A percentile compares a stretch with the other conserved stretches of the same genome.
Evolutionary conservation across 1,140 invertebrate genomes (phyloP).

Genomic region (Polypedilum pembai): DNA sequence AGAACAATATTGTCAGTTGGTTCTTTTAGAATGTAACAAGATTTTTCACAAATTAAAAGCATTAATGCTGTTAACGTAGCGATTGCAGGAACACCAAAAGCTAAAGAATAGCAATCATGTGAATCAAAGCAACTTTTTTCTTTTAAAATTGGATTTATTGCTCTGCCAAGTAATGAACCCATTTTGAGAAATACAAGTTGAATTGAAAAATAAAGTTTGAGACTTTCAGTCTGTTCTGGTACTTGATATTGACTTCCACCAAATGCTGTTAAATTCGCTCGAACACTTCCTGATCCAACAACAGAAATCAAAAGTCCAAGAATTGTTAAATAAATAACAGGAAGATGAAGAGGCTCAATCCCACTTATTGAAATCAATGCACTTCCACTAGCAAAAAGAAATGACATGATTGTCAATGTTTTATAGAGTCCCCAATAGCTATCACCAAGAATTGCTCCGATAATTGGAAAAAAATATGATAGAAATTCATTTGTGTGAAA

Average conservation of each 20-base stretch:
- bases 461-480: not conserved
- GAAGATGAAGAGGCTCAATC: constrained; percentile 1
- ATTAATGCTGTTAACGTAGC: constrained; percentile 50
- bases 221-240: not conserved
- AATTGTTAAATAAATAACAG: not conserved
- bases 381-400: not conserved
- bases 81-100: constrained; percentile 56
- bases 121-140: constrained; percentile 51
- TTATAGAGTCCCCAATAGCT: not conserved
- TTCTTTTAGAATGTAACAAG: constrained; percentile 47
- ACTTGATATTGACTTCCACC: not conserved
- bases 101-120: constrained; percentile 54
- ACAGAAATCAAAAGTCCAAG: not conserved
- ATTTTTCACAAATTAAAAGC: constrained; percentile 50
- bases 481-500: not conserved
- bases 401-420: not conserved
- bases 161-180: constrained; percentile 52
- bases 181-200: constrained; percentile 32
- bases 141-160: constrained; percentile 53
- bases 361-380: not conserved
- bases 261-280: not conserved
- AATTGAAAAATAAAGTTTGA: not conserved
- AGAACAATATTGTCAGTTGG: constrained; percentile 51
- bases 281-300: not conserved
- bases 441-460: not conserved